Base-by-base conservation (phyloP, 2,113 vertebrate genomes). In the Theristicus caerulescens region DNA sequence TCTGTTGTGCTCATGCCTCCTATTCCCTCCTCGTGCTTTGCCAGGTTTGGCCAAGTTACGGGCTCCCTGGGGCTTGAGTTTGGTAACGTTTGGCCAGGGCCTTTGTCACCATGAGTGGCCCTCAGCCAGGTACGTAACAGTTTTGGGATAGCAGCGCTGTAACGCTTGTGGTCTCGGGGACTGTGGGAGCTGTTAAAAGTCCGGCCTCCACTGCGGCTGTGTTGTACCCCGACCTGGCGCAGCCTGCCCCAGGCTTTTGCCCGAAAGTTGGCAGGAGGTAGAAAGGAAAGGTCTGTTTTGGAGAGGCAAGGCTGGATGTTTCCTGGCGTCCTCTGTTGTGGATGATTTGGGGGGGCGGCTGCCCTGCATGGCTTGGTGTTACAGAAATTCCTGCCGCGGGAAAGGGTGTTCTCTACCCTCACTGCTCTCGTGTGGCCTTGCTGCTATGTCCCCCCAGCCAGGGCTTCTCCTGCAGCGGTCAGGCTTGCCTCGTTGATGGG, bases 121-220 rank as follows among this genome's bases (percentile, higher is more conserved):
- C 47, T 78, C 31, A 83, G n/a, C 20, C 8, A 0, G 31, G 16
- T 88, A 40, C 62, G 21, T 59, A 31, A 38, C 17, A 31, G 7
- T 32, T 91, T 66, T 24, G 61, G 44, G 44, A 38, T 29, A 49
- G 54, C 55, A 54, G 31, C 10, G 7, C 34, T 0, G 0, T 57
- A 49, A n/a, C 3, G 6, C 13, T 58, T 0, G 0, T 1, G 0
- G 3, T 66, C n/a, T 58, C 2, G 2, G 32, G 31, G 47, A 55
- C 76, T 2, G 2, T 27, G 38, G 76, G 72, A 83, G 51, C n/a
- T 86, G 58, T 46, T 69, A 46, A 80, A 74, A 25, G 20, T 88
- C 71, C 5, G 14, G 11, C 34, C 11, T 16, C 26, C 2, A 0
- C 3, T 12, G 27, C 2, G 1, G 34, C 52, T 52, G 34, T 49